These are phyloP conservation scores for Triops cancriformis DNA, from an alignment of 1,140 invertebrate species.

Conservation along the genomic window DNA sequence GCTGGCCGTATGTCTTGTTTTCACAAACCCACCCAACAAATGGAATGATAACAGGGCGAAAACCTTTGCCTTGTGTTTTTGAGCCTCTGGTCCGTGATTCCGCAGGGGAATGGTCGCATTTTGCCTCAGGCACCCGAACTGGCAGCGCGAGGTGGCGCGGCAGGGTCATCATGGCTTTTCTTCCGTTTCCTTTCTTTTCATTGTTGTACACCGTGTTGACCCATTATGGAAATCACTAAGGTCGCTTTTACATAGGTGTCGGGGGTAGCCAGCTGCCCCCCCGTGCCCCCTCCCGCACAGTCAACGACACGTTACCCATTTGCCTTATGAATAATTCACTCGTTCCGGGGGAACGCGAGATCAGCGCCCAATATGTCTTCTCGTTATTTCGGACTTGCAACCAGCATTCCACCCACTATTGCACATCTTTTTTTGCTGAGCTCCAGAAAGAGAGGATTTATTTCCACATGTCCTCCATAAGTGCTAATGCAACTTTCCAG, in stretches of 20 bases:
- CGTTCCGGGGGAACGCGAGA: not conserved
- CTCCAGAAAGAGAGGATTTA: too few relatives aligned
- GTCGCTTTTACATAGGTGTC: not conserved
- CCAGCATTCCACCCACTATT: too few relatives aligned
- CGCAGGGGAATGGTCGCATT: not conserved
- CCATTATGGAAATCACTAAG: constrained; percentile 10
- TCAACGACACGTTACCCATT: not conserved
- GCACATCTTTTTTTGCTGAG: too few relatives aligned
- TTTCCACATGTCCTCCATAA: too few relatives aligned
- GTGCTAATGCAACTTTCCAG: too few relatives aligned
- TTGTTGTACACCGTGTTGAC: not conserved
- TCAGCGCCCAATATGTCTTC: not conserved
- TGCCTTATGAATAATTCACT: constrained; percentile 5
- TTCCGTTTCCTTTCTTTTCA: not conserved
- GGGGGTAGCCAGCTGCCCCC: not conserved
- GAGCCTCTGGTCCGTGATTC: not conserved
- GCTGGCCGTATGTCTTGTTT: not conserved
- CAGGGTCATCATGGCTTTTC: not conserved
- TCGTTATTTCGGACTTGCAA: not conserved
- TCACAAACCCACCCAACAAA: not conserved
- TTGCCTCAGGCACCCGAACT: not conserved
- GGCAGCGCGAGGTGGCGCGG: not conserved
- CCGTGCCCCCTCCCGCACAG: not conserved
- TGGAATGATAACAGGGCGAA: not conserved
- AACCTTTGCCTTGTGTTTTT: not conserved